These are phyloP conservation scores for Ianthella basta DNA, from an alignment of 37 sponge, comb jelly and placozoan genomes.

Conservation along the genomic window DNA sequence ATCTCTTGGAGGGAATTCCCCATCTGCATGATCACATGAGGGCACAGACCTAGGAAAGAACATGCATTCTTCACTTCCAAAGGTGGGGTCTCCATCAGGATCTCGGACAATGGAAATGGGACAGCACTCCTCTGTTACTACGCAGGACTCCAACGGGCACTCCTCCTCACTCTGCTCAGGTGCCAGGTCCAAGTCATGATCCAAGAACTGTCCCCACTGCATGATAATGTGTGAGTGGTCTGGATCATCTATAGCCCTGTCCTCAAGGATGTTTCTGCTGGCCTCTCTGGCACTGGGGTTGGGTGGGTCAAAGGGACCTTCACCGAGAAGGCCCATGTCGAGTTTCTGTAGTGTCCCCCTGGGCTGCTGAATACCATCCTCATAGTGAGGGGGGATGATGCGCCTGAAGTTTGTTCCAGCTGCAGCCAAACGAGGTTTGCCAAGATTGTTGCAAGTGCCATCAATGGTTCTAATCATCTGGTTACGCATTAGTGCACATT, in stretches of 20 bases:
- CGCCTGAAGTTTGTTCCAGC: conserved; percentile 60
- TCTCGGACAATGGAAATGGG: conserved; percentile 42
- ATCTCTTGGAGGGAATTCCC: conserved; percentile 35
- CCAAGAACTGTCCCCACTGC: conserved; percentile 97
- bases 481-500: not conserved
- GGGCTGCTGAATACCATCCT: conserved; percentile 65
- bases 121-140: conserved; percentile 38
- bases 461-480: conserved; percentile 61
- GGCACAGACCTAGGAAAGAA: not conserved
- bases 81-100: conserved; percentile 24
- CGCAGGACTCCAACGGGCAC: not conserved
- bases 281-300: conserved; percentile 79
- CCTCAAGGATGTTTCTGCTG: conserved; percentile 31
- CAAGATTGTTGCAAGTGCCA: conserved; percentile 92
- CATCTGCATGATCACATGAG: not conserved
- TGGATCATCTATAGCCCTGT: conserved; percentile 35
- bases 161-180: conserved; percentile 29
- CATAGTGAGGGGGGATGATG: conserved; percentile 76
- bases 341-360: conserved; percentile 56
- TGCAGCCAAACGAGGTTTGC: conserved; percentile 65
- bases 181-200: conserved; percentile 75
- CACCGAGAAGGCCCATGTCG: not conserved
- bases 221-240: conserved; percentile 78
- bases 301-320: conserved; percentile 58
- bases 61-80: not conserved